phyloP scores from a whole-genome alignment of 1,140 invertebrate genomes.

The Trichogramma pretiosum region DNA sequence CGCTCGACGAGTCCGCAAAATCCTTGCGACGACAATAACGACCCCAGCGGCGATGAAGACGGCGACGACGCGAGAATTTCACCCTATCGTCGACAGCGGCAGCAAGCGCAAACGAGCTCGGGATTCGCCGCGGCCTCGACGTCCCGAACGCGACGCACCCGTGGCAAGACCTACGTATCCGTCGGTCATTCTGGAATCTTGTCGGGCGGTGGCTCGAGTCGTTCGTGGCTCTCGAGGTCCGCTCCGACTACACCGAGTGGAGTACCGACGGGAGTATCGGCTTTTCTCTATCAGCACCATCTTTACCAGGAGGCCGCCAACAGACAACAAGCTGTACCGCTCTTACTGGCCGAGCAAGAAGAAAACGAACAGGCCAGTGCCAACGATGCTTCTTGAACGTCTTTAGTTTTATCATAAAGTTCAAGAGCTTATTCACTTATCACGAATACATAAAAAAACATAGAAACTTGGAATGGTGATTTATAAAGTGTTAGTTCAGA shows the following conservation, averaged over 20 bases:
- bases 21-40: no score
- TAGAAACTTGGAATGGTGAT: no score
- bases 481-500: no score
- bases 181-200: conserved; percentile 35
- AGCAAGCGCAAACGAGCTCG: not conserved
- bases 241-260: conserved; percentile 67
- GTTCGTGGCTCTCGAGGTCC: conserved; percentile 58
- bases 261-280: conserved; percentile 20
- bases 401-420: not conserved
- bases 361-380: conserved; percentile 27
- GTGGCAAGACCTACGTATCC: conserved; percentile 40
- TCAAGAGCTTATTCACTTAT: not conserved
- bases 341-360: conserved; percentile 42
- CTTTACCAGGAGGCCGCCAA: conserved; percentile 31
- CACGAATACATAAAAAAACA: not conserved
- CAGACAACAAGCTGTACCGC: conserved; percentile 37
- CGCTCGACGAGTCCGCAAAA: conserved; percentile 11
- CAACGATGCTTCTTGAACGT: no score
- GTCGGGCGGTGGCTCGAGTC: not conserved
- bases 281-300: conserved; percentile 12
- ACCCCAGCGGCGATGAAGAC: not conserved
- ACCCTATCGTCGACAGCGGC: not conserved
- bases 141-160: conserved; percentile 19
- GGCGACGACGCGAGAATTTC: no score
- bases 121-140: not conserved